Base-by-base conservation (phyloP, 2,888 invertebrate species). In the Tricholauxania praeusta region DNA sequence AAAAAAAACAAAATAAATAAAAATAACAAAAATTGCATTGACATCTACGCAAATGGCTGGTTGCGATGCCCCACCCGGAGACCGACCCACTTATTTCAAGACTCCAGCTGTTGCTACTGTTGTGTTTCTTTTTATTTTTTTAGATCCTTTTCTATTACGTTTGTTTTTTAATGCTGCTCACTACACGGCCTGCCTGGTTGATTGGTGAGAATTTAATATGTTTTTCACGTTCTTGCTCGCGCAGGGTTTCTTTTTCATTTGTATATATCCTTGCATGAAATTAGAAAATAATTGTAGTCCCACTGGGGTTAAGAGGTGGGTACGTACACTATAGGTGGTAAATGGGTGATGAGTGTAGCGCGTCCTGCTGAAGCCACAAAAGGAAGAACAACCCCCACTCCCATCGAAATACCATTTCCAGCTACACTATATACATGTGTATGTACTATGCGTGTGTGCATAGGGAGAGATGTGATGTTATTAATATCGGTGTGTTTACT, bases 261-360 rank as follows among this genome's bases (percentile, higher is more conserved):
- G 69, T 32, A 70, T 8, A 39, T 82, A 55, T 65, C 78, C 78
- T 77, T 78, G 79, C 79, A 80, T 80, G 77, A 83, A 82, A 82
- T 83, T 83, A 80, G 78, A 80, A 80, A 81, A 82, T 82, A 83
- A 82, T 83, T 82, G 83, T 78, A 71, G 72, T 72, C 65, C 72
- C 72, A 69, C 55, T n/a, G 52, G 12, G 78, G 76, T 78, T 77
- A 76, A 75, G 22, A 49, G 12, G 3, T 3, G 39, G 47, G 52
- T 52, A 10, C 57, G 17, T 39, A 39, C 28, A 8, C 6, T 10
- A 39, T 39, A 39, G 39, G 39, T 39, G 39, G n/a, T n/a, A 22
- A 60, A 39, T n/a, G 39, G 15, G 60, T 32, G 39, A 60, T 12
- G 47, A 39, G 39, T 28, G 28, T 4, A 28, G 28, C 28, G 28